Percentiles rank a stretch among this genome's conserved stretches.
Conservation (phyloP, 2,797 vertebrate genomes). For the Lagorchestes hirsutus region DNA sequence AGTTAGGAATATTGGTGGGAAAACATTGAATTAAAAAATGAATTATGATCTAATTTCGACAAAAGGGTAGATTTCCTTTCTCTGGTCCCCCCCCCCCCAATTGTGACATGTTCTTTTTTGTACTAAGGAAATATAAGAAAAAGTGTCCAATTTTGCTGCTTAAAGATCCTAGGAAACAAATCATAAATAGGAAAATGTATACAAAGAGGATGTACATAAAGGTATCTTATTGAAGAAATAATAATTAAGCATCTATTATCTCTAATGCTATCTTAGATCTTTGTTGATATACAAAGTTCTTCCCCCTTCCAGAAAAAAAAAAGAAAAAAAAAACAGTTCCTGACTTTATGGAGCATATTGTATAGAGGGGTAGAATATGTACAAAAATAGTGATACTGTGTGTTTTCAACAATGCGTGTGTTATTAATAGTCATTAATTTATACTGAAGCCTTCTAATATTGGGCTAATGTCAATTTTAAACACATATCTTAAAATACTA, state of each 20-base stretch:
- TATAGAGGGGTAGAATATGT: not conserved
- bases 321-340: not conserved
- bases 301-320: not conserved
- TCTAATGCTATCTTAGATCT: not conserved
- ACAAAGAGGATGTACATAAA: not conserved
- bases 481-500: not conserved
- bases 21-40: constrained; percentile 66
- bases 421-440: constrained; percentile 30
- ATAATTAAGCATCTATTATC: not conserved
- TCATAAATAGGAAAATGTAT: constrained; percentile 16
- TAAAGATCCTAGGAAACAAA: not conserved
- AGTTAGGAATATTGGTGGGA: constrained; percentile 68
- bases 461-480: not conserved
- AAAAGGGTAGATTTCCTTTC: constrained; percentile 54
- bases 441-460: not conserved
- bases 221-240: not conserved
- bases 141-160: constrained; percentile 20
- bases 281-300: not conserved
- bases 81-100: not conserved
- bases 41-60: constrained; percentile 57
- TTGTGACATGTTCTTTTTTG: constrained; percentile 25
- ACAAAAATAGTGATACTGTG: not conserved
- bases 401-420: not conserved
- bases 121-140: constrained; percentile 16
- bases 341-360: not conserved